A percentile compares a stretch with the other conserved stretches of the same genome.
Evolutionary conservation across 2,797 vertebrate species (phyloP).

Genomic region (Zenarchopterus dispar): DNA sequence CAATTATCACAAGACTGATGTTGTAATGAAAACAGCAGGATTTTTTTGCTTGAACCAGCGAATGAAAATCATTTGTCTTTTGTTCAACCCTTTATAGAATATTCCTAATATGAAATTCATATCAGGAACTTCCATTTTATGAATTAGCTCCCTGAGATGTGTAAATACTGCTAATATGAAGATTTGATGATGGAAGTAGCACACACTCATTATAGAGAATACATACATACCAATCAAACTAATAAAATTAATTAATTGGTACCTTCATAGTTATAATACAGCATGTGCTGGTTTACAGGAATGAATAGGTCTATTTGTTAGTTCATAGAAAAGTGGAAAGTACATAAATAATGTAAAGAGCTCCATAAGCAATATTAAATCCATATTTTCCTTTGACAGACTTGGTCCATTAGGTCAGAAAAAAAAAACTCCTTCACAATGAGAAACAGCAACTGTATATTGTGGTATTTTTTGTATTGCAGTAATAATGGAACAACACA

Average conservation of each 20-base stretch:
- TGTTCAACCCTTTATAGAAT: constrained; percentile 3
- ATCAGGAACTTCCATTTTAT: constrained; percentile 2
- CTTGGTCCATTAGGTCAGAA: neutral
- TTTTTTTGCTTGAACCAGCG: neutral
- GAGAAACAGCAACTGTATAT: no score
- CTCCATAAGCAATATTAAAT: neutral
- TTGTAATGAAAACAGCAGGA: neutral
- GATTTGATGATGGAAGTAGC: constrained; percentile 3
- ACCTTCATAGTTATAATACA: neutral
- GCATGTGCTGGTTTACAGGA: no score
- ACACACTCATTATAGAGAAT: neutral
- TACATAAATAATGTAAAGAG: constrained; percentile 4
- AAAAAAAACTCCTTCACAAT: no score
- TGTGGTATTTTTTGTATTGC: neutral
- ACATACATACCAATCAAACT: constrained; percentile 5
- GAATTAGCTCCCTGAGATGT: constrained; percentile 4
- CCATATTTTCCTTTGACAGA: neutral
- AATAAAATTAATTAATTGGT: constrained; percentile 1
- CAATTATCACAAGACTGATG: constrained; percentile 3
- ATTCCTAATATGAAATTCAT: constrained; percentile 37
- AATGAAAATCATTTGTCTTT: neutral
- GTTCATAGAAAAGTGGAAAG: neutral
- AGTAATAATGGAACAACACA: constrained; percentile 1
- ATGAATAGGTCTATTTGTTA: neutral
- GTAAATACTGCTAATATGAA: constrained; percentile 3